These are phyloP conservation scores for Propithecus deckenii DNA, from an alignment of 2,797 vertebrate genomes.

Conservation along the genomic window DNA sequence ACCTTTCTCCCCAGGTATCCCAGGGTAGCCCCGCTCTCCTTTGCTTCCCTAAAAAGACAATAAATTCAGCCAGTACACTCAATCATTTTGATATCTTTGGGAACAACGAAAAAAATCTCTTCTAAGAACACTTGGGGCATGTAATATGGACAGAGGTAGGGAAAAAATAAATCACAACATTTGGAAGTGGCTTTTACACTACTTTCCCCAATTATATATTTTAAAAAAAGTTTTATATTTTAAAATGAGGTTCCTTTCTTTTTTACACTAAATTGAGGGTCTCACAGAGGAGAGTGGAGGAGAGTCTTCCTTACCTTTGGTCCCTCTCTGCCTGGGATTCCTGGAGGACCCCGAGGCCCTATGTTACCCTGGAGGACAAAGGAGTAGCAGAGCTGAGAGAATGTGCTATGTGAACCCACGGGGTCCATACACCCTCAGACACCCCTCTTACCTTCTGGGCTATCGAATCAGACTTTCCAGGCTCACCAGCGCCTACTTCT, in stretches of 20 bases:
- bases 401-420: fast-evolving
- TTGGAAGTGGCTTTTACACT: neutral
- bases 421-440: neutral
- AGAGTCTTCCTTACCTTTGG: slow-evolving; percentile 90
- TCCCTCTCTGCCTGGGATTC: slow-evolving; percentile 96
- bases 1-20: slow-evolving; percentile 93
- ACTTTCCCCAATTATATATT: neutral
- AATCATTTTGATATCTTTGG: slow-evolving; percentile 41
- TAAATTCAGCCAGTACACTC: slow-evolving; percentile 2
- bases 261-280: neutral
- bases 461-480: slow-evolving; percentile 82
- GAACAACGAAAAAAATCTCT: neutral
- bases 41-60: slow-evolving; percentile 91
- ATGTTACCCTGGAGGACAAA: slow-evolving; percentile 89
- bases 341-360: slow-evolving; percentile 93
- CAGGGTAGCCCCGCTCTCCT: slow-evolving; percentile 96
- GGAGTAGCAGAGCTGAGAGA: neutral
- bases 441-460: slow-evolving; percentile 84
- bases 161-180: neutral
- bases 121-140: neutral
- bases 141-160: neutral
- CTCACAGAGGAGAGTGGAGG: neutral
- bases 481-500: slow-evolving; percentile 84
- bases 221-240: neutral
- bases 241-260: neutral